Percentiles rank a stretch among this genome's conserved stretches.
phyloP scores from a whole-genome alignment of 2,113 vertebrate species.

The Butorides virescens region DNA sequence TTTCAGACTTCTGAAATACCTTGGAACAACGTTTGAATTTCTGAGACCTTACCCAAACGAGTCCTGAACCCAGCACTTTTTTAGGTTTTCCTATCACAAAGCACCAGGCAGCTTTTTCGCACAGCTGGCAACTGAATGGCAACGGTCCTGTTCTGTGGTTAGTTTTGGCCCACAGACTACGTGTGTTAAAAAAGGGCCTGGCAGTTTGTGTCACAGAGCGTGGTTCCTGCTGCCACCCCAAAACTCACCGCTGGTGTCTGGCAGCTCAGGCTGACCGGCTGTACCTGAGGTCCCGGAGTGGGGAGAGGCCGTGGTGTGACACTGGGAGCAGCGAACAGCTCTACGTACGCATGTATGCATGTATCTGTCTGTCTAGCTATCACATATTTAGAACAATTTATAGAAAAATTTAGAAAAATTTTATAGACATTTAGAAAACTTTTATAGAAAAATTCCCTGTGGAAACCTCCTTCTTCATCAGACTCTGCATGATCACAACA shows the following conservation, averaged over 20 bases:
- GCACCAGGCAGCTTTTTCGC: not conserved
- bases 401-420: no score
- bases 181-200: not conserved
- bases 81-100: not conserved
- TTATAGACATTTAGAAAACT: no score
- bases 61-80: not conserved
- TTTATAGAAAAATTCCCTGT: not conserved
- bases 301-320: not conserved
- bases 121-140: not conserved
- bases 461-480: not conserved
- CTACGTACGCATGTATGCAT: fast-evolving
- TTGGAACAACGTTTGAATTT: not conserved
- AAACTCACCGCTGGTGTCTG: not conserved
- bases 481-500: not conserved
- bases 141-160: not conserved
- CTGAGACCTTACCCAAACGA: not conserved
- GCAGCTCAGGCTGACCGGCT: not conserved
- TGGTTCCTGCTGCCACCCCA: not conserved
- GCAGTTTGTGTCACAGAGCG: not conserved
- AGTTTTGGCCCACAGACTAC: not conserved
- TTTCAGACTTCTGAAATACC: not conserved
- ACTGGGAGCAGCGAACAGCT: not conserved
- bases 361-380: not conserved
- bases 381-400: no score
- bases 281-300: not conserved